Conservation (phyloP, 2,113 vertebrate species). For the Sceloporus undulatus region DNA sequence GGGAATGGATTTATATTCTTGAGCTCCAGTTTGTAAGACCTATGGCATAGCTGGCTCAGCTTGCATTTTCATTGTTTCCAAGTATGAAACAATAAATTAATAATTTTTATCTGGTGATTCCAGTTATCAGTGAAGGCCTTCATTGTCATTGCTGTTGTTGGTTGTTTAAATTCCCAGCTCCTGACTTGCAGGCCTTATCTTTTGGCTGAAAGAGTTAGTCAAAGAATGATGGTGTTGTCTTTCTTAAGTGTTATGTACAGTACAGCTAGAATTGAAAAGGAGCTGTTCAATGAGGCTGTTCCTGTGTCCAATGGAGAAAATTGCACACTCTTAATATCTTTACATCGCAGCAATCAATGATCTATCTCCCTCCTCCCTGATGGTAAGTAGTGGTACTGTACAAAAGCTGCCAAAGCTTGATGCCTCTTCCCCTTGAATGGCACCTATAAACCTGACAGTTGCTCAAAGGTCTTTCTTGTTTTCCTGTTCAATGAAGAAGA, state of each 20-base stretch:
- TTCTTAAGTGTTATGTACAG: not conserved
- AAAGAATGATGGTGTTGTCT: not conserved
- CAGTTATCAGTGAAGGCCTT: not conserved
- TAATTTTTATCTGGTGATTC: not conserved
- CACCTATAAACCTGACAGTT: not conserved
- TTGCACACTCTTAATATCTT: not conserved
- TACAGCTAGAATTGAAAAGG: conserved; percentile 1
- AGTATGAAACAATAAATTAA: not conserved
- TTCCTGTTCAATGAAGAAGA: conserved; percentile 22
- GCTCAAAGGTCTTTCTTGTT: not conserved
- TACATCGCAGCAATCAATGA: not conserved
- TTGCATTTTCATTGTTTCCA: not conserved
- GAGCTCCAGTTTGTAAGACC: not conserved
- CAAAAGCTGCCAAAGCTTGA: conserved; percentile 20
- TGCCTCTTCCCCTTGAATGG: not conserved
- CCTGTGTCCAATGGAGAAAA: not conserved
- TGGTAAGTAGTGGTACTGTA: not conserved
- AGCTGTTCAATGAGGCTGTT: not conserved
- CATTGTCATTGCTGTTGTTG: not conserved
- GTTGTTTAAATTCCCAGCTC: not conserved
- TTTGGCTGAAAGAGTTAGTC: not conserved
- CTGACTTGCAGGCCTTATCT: not conserved
- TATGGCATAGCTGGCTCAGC: not conserved
- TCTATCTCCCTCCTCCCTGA: not conserved
- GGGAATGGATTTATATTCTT: not conserved